These are phyloP conservation scores for Aldabrachelys gigantea DNA, from an alignment of 2,113 vertebrate species.

Conservation along the genomic window DNA sequence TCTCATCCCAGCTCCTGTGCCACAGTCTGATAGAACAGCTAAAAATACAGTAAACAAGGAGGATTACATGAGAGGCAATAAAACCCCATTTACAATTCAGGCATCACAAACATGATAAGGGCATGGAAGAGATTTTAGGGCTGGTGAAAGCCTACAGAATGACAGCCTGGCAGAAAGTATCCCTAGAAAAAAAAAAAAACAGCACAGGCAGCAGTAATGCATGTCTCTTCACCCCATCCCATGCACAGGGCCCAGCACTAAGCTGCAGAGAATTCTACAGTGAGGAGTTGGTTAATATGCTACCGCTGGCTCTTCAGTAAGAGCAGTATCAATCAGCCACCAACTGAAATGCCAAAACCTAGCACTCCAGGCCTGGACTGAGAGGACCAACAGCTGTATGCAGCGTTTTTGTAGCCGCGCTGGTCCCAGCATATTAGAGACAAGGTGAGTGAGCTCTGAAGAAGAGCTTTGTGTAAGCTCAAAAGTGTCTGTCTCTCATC, in stretches of 20 bases:
- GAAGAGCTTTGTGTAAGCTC: neutral
- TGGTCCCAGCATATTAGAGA: neutral
- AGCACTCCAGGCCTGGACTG: neutral
- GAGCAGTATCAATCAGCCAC: neutral
- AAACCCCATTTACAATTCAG: neutral
- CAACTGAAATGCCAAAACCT: neutral
- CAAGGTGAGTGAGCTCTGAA: neutral
- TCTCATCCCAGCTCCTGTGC: neutral
- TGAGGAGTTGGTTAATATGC: neutral
- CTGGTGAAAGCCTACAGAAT: neutral
- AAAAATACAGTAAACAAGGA: neutral
- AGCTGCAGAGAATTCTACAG: neutral
- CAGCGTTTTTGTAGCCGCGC: neutral
- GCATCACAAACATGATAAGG: neutral
- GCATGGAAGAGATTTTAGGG: neutral
- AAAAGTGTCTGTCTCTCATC: neutral
- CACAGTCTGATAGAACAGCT: neutral
- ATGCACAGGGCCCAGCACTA: neutral
- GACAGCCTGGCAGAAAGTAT: neutral
- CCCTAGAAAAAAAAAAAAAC: neutral
- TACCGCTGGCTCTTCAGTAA: neutral
- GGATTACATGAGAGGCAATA: neutral
- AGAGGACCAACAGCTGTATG: neutral
- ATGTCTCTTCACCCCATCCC: neutral
- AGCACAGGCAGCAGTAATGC: neutral